Conservation (phyloP, 2,888 invertebrate species). For the Calliopum simillimum region DNA sequence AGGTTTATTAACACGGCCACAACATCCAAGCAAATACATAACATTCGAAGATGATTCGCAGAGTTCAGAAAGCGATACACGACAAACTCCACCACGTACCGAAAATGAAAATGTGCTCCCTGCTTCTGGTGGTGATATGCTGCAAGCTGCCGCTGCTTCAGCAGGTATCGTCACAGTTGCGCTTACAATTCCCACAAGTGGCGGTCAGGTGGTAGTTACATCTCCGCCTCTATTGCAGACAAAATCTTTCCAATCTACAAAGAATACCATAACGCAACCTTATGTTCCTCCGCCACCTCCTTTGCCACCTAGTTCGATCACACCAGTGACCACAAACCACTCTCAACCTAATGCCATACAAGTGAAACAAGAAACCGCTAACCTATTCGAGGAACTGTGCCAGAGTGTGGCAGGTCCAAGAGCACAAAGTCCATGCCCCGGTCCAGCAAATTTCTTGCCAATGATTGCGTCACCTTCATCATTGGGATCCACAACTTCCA, state of each 20-base stretch:
- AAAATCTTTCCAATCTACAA: slow-evolving; percentile 50
- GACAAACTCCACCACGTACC: slow-evolving; percentile 68
- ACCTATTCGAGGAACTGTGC: slow-evolving; percentile 73
- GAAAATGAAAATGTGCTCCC: slow-evolving; percentile 67
- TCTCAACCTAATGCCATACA: slow-evolving; percentile 47
- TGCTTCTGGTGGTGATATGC: slow-evolving; percentile 62
- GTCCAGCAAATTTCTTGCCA: slow-evolving; percentile 67
- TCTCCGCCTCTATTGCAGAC: slow-evolving; percentile 68
- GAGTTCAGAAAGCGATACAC: slow-evolving; percentile 78
- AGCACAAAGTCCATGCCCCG: slow-evolving; percentile 46
- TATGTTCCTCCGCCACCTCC: slow-evolving; percentile 54
- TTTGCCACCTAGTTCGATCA: slow-evolving; percentile 35
- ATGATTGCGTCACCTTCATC: slow-evolving; percentile 68
- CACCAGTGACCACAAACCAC: slow-evolving; percentile 22
- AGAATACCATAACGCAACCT: slow-evolving; percentile 45
- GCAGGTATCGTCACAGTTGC: slow-evolving; percentile 79
- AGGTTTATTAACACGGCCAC: slow-evolving; percentile 85
- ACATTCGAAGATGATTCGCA: slow-evolving; percentile 92
- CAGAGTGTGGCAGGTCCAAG: slow-evolving; percentile 69
- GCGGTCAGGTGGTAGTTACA: slow-evolving; percentile 69
- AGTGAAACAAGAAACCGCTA: slow-evolving; percentile 65
- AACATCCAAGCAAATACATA: slow-evolving; percentile 87
- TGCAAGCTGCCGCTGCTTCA: slow-evolving; percentile 75
- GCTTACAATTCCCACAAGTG: slow-evolving; percentile 72
- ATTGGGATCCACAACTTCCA: slow-evolving; percentile 75